Percentiles rank a stretch among this genome's conserved stretches.
These are phyloP conservation scores for Mnemiopsis leidyi DNA, from an alignment of 37 sponge, comb jelly and placozoan species.

Conservation along the genomic window DNA sequence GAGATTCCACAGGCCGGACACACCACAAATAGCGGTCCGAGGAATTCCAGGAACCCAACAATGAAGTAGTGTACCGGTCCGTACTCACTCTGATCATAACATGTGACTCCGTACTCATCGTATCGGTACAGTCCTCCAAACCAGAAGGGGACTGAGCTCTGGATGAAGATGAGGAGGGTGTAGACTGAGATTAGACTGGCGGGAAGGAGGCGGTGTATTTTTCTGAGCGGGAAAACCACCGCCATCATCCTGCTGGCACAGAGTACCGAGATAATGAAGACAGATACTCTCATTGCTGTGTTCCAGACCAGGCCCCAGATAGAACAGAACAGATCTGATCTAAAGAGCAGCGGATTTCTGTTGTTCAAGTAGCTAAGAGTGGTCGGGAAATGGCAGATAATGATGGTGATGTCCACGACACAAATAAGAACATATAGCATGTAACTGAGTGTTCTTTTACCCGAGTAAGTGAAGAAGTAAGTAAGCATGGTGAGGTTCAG, in stretches of 20 bases:
- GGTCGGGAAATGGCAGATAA: background rate
- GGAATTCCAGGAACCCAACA: background rate
- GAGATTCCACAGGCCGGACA: background rate
- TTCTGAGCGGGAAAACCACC: background rate
- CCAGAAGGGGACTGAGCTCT: background rate
- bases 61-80: background rate
- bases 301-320: conserved; percentile 4
- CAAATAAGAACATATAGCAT: background rate
- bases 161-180: background rate
- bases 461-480: background rate
- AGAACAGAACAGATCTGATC: background rate
- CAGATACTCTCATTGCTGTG: background rate
- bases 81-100: background rate
- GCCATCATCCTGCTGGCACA: background rate
- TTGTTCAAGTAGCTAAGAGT: background rate
- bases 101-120: background rate
- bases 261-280: background rate
- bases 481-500: background rate
- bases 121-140: background rate
- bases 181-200: background rate
- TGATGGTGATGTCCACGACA: conserved; percentile 1
- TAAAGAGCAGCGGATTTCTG: background rate
- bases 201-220: background rate
- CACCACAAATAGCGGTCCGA: background rate
- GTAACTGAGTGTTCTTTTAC: background rate